Evolutionary conservation across 2,888 invertebrate genomes (phyloP), one percentile per base, ranked within the genome.

Genomic region (Leptarthrus brevirostris): DNA sequence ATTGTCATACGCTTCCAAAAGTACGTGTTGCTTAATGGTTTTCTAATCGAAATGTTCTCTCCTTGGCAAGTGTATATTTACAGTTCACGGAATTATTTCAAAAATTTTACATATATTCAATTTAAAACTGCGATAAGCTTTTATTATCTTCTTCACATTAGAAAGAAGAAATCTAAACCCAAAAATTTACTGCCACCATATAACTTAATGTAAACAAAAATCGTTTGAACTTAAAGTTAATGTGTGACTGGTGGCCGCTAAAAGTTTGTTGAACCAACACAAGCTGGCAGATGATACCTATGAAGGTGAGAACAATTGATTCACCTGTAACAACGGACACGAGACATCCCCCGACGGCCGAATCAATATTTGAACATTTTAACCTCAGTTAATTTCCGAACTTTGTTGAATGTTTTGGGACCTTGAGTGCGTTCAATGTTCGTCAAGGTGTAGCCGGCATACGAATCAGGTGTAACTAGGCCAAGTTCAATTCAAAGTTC

Each of bases 381-480:
- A 16, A 18, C 52, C 52, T 40, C 40, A 12, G 40, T 20, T 49
- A 49, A 8, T 52, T 18, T 22, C 18, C 52, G 2, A n/a, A 8
- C 12, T 26, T 54, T 54, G 54, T 26, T 24, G n/a, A 8, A 5
- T 18, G 8, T 54, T 54, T 12, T 24, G 6, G 10, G 26, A 14
- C 54, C 54, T 54, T 54, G 54, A 30, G 30, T n/a, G 14, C 54
- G 54, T 54, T 54, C 54, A 54, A 54, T 16, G 54, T 54, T 54
- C 54, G 14, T 24, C 26, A 54, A 54, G 54, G 54, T 54, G 26
- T 26, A 8, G 14, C 30, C 54, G 30, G 16, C n/a, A 24, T n/a
- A 30, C n/a, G 2, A 26, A 14, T 40, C n/a, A 2, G 54, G 26
- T n/a, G n/a, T 30, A 54, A 54, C 6, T 54, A 24, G 54, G 54